Conservation (phyloP, 2,888 invertebrate species). For the Cryptops parisi region DNA sequence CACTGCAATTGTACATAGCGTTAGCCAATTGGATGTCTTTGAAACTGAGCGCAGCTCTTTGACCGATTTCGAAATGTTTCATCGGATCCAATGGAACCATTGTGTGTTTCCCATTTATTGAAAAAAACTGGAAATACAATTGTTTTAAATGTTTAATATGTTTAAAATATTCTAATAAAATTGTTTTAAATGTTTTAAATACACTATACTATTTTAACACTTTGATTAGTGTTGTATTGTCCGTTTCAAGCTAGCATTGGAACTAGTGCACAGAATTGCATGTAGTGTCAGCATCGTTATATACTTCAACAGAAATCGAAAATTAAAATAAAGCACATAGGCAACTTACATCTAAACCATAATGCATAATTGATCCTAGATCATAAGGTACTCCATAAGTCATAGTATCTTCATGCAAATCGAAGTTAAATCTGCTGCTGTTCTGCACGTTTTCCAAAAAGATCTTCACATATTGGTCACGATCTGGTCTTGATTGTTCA, state of each 20-base stretch:
- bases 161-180: too few species aligned
- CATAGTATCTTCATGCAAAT: not conserved
- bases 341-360: constrained; percentile 5
- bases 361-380: constrained; percentile 7
- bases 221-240: too few species aligned
- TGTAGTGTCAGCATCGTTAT: too few species aligned
- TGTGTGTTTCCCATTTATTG: constrained; percentile 8
- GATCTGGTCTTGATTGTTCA: constrained; percentile 7
- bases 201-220: too few species aligned
- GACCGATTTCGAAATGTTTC: too few species aligned
- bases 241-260: too few species aligned
- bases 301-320: too few species aligned
- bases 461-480: not conserved
- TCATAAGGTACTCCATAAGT: constrained; percentile 7
- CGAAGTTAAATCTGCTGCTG: not conserved
- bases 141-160: too few species aligned
- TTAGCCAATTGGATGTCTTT: constrained; percentile 4
- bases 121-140: constrained; percentile 6
- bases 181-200: too few species aligned
- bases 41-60: constrained; percentile 3
- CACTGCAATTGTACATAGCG: constrained; percentile 8
- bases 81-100: too few species aligned
- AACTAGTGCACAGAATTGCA: too few species aligned
- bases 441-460: constrained; percentile 1
- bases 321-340: not conserved